A percentile compares a stretch with the other conserved stretches of the same genome.
Conservation (phyloP, 2,113 vertebrate genomes). For the Semnornis frantzii region DNA sequence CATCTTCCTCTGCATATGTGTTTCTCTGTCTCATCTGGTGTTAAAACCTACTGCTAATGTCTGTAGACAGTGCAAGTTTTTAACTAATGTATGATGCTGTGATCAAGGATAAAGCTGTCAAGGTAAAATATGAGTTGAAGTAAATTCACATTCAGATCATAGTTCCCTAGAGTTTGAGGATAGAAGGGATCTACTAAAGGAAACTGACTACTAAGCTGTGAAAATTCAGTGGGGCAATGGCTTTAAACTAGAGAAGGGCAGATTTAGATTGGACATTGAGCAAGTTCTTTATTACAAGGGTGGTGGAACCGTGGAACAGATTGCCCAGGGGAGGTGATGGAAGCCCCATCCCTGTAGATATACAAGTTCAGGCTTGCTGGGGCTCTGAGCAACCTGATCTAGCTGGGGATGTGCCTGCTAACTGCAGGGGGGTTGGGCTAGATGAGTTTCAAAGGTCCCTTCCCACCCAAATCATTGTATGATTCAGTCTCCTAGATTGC, state of each 20-base stretch:
- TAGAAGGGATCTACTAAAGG: background rate
- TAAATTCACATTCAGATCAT: background rate
- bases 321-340: too few relatives aligned
- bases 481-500: background rate
- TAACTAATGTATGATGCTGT: background rate
- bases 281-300: too few relatives aligned
- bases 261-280: too few relatives aligned
- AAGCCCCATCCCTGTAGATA: too few relatives aligned
- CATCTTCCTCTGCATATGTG: background rate
- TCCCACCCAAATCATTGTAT: too few relatives aligned
- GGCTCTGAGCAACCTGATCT: too few relatives aligned
- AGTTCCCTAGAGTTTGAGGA: background rate
- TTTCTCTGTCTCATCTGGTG: background rate
- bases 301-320: too few relatives aligned
- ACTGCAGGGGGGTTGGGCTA: too few relatives aligned
- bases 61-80: background rate
- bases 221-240: background rate
- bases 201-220: background rate
- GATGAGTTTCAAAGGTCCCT: too few relatives aligned
- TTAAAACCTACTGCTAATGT: background rate
- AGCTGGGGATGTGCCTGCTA: too few relatives aligned
- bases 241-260: too few relatives aligned
- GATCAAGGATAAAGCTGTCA: background rate
- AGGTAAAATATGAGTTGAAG: background rate
- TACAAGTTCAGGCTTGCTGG: too few relatives aligned